These are phyloP conservation scores for Semicossyphus pulcher DNA, from an alignment of 2,113 vertebrate species.

Conservation along the genomic window DNA sequence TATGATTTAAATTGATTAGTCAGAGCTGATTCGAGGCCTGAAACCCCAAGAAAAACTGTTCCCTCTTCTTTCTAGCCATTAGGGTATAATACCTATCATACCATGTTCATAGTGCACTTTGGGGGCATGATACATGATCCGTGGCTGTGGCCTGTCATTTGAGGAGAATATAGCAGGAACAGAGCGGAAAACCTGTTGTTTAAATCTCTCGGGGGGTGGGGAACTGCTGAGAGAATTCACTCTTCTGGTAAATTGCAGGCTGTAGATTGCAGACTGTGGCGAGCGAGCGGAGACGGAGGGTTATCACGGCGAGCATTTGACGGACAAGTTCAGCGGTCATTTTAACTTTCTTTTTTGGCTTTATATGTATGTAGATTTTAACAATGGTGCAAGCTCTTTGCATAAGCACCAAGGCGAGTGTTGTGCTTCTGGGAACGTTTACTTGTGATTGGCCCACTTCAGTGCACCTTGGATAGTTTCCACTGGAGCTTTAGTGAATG, in stretches of 20 bases:
- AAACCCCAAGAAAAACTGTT: background rate
- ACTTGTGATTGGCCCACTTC: no score
- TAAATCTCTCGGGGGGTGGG: slow-evolving; percentile 13
- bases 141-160: slow-evolving; percentile 29
- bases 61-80: background rate
- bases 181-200: slow-evolving; percentile 42
- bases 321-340: background rate
- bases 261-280: slow-evolving; percentile 29
- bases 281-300: background rate
- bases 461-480: no score
- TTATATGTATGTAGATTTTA: background rate
- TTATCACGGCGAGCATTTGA: slow-evolving; percentile 21
- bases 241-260: slow-evolving; percentile 43
- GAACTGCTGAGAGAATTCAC: slow-evolving; percentile 7
- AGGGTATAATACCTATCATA: slow-evolving; percentile 21
- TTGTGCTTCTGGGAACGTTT: no score
- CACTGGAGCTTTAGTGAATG: no score
- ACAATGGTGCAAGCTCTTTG: background rate
- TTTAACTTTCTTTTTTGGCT: background rate
- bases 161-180: background rate
- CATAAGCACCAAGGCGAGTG: background rate
- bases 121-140: slow-evolving; percentile 7
- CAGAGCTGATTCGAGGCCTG: background rate
- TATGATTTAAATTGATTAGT: slow-evolving; percentile 7
- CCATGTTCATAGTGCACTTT: slow-evolving; percentile 11